phyloP scores from a whole-genome alignment of 2,113 vertebrate species.

The Anguilla japonica region DNA sequence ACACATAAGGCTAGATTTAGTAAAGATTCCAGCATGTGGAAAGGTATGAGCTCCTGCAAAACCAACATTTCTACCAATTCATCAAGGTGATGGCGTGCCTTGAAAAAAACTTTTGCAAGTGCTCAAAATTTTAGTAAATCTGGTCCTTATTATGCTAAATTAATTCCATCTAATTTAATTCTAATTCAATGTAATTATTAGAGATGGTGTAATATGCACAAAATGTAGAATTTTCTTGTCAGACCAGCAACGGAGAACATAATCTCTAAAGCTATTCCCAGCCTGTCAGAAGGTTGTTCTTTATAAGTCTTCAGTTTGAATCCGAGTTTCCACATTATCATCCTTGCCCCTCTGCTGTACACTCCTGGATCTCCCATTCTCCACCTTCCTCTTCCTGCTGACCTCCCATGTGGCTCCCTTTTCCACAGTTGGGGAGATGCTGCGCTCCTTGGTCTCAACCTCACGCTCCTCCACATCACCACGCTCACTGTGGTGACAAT shows the following conservation, averaged over 20 bases:
- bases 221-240: neutral
- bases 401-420: constrained; percentile 68
- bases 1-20: neutral
- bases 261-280: neutral
- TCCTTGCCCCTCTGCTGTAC: constrained; percentile 83
- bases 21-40: no score
- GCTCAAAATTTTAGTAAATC: no score
- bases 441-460: constrained; percentile 85
- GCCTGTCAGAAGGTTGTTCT: neutral
- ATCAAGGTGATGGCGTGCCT: no score
- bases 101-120: no score
- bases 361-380: constrained; percentile 88
- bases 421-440: constrained; percentile 85
- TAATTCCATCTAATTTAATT: no score
- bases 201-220: neutral
- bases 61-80: no score
- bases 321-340: constrained; percentile 54
- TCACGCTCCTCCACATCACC: constrained; percentile 64
- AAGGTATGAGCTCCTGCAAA: no score
- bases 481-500: constrained; percentile 32
- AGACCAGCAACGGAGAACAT: constrained; percentile 8
- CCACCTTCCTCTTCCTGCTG: constrained; percentile 87
- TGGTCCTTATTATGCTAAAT: no score
- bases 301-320: neutral
- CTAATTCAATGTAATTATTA: neutral